A percentile compares a stretch with the other conserved stretches of the same genome.
phyloP scores from a whole-genome alignment of 1,140 invertebrate species.

The Ceratina japonica region DNA sequence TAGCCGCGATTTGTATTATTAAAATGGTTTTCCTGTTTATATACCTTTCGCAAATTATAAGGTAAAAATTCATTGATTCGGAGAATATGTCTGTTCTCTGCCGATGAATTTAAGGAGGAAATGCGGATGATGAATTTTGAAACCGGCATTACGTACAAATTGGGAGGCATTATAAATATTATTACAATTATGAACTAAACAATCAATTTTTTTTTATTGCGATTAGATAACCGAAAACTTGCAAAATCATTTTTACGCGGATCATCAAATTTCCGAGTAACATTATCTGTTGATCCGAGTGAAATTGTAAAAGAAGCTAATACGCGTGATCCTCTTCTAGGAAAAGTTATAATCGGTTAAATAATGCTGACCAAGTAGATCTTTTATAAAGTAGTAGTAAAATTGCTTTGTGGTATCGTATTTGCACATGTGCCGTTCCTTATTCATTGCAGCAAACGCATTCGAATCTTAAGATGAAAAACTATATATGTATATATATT shows the following conservation, averaged over 20 bases:
- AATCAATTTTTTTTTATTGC: constrained; percentile 16
- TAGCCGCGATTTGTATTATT: not conserved
- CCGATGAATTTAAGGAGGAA: constrained; percentile 21
- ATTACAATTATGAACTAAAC: constrained; percentile 25
- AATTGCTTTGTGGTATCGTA: constrained; percentile 2
- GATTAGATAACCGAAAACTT: constrained; percentile 8
- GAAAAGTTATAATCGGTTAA: not conserved
- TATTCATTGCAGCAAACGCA: not conserved
- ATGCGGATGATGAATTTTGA: constrained; percentile 19
- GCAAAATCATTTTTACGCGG: constrained; percentile 19
- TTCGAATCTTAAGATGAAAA: not conserved
- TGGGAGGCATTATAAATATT: constrained; percentile 48
- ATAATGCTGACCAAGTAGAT: not conserved
- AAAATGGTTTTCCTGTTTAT: not conserved
- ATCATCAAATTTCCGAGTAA: too few species aligned
- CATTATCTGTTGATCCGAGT: not conserved
- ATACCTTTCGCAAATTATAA: not conserved
- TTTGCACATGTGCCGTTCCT: constrained; percentile 7
- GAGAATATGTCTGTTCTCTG: constrained; percentile 28
- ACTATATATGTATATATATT: not conserved
- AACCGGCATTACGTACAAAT: constrained; percentile 39
- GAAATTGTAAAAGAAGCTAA: constrained; percentile 1
- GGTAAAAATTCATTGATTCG: constrained; percentile 22
- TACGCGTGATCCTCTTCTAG: not conserved
- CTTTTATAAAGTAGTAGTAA: constrained; percentile 14